phyloP scores from a whole-genome alignment of 2,888 invertebrate genomes.

The Ennomos fuscantarius region DNA sequence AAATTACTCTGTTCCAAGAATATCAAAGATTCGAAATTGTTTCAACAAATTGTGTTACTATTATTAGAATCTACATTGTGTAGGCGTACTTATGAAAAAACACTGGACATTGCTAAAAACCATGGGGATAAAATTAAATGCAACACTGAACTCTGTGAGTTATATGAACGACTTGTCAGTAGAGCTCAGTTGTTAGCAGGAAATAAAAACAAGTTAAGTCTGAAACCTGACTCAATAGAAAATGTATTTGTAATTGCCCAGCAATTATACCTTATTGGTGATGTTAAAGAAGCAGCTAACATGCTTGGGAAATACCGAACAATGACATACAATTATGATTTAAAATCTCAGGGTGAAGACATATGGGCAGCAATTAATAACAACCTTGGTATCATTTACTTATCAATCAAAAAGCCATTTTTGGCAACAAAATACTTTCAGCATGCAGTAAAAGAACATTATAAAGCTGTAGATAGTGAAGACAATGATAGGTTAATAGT shows the following conservation, averaged over 20 bases:
- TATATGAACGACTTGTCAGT: slow-evolving; percentile 71
- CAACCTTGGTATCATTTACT: slow-evolving; percentile 92
- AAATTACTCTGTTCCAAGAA: slow-evolving; percentile 66
- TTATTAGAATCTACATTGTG: slow-evolving; percentile 75
- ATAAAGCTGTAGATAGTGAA: slow-evolving; percentile 72
- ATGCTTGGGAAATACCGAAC: slow-evolving; percentile 71
- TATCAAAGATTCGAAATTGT: slow-evolving; percentile 69
- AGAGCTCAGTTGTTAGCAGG: slow-evolving; percentile 71
- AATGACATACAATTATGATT: slow-evolving; percentile 68
- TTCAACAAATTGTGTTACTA: slow-evolving; percentile 67
- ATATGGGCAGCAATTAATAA: slow-evolving; percentile 88
- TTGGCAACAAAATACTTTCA: slow-evolving; percentile 92
- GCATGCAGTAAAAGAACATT: slow-evolving; percentile 91
- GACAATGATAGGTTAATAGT: slow-evolving; percentile 72
- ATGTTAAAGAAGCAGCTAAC: slow-evolving; percentile 70
- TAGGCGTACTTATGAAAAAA: slow-evolving; percentile 73
- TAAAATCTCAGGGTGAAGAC: slow-evolving; percentile 76
- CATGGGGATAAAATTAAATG: slow-evolving; percentile 66
- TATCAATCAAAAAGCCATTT: slow-evolving; percentile 92
- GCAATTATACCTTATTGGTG: slow-evolving; percentile 75
- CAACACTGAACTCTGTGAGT: slow-evolving; percentile 62
- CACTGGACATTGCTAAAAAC: slow-evolving; percentile 68
- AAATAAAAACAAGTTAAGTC: slow-evolving; percentile 59
- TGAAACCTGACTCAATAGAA: slow-evolving; percentile 74
- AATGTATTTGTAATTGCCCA: slow-evolving; percentile 78